phyloP scores from a whole-genome alignment of 2,888 invertebrate genomes.

The Tenthredo notha region DNA sequence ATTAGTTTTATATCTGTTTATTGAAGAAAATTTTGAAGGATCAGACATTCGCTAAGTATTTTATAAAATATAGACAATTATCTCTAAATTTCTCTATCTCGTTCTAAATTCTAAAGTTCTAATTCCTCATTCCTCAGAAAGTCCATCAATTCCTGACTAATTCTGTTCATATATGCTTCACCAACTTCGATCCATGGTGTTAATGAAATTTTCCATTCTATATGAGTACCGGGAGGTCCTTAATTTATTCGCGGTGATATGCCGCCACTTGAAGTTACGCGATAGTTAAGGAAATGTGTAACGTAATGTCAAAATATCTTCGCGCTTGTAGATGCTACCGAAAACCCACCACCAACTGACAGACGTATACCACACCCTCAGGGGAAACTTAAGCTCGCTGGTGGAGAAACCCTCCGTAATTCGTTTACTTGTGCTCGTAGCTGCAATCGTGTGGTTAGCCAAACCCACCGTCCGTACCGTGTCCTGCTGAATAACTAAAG shows the following conservation, averaged over 20 bases:
- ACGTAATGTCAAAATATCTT: constrained; percentile 32
- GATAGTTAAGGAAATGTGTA: constrained; percentile 29
- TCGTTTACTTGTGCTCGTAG: constrained; percentile 40
- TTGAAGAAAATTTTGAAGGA: background rate
- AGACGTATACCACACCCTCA: constrained; percentile 1
- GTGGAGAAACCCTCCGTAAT: constrained; percentile 41
- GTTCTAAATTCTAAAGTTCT: background rate
- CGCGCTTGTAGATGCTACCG: constrained; percentile 15
- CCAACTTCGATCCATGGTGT: background rate
- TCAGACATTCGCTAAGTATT: background rate
- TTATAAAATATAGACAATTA: background rate
- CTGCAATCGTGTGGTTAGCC: constrained; percentile 45
- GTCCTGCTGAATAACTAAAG: constrained; percentile 47
- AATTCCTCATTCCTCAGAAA: background rate
- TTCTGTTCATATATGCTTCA: background rate
- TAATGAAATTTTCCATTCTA: background rate
- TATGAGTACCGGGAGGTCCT: background rate
- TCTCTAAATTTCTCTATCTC: background rate
- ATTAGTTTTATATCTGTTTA: background rate
- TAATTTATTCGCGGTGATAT: constrained; percentile 3
- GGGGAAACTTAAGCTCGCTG: constrained; percentile 23
- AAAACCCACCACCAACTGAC: constrained; percentile 6
- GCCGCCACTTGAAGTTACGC: background rate
- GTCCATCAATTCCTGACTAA: background rate
- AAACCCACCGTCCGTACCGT: constrained; percentile 26